Evolutionary conservation across 1,140 invertebrate species (phyloP), one percentile per base, ranked within the genome.

Genomic region (Pogonomyrmex californicus): DNA sequence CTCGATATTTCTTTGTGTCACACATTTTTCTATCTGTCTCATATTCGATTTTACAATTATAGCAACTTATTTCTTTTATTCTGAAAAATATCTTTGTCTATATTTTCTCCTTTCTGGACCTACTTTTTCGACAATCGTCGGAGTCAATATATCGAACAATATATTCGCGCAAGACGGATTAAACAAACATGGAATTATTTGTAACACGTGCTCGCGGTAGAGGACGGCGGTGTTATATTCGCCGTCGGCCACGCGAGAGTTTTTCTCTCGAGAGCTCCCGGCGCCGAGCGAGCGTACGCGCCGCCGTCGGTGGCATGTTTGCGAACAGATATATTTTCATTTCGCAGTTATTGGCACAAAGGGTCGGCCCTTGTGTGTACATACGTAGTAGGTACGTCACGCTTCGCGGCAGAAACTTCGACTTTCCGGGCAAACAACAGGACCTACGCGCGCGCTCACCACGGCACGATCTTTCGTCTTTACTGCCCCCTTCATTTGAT

Each of bases 261-360:
- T 23, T 23, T 23, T 71, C 51, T 88, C 81, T 89, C 88, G 68
- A 83, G 68, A 73, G 30, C 56, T 81, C 54, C 51, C 79, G 76
- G 60, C 76, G 76, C 56, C 76, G 75, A 30, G 54, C 76, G 44
- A 49, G 36, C 77, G 30, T 58, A 82, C 51, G 66, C 66, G 49
- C 78, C 71, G 81, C 36, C 76, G 86, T 88, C 88, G 79, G 83
- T 85, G 91, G 86, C 88, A 9, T 95, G 92, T 95, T 95, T 95
- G 92, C 91, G 82, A 91, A 94, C 93, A 94, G 94, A 95, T 95
- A 95, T 94, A 95, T 95, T 95, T 95, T 95, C 95, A 95, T 95
- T 95, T 94, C 94, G 94, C 93, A 94, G 93, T 94, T 95, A 95
- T 95, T 95, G 94, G 93, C 91, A 92, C 92, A 91, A 68, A 92